phyloP scores from a whole-genome alignment of 1,140 invertebrate genomes.

The Drosophila nigromelanica region DNA sequence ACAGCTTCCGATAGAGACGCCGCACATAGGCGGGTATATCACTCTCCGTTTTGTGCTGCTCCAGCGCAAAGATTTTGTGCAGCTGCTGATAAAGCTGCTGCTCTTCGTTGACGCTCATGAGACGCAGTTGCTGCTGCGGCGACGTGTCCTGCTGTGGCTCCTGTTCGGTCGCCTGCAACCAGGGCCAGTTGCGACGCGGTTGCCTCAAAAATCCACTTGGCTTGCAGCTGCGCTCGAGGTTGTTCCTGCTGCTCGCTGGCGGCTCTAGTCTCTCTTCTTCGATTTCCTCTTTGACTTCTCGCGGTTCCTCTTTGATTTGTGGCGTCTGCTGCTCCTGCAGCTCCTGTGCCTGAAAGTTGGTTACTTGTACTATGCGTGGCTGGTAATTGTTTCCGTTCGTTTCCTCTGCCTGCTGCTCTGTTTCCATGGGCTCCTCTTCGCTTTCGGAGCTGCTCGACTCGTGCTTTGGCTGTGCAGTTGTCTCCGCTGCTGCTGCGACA shows the following conservation, averaged over 20 bases:
- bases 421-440: constrained; percentile 38
- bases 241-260: not conserved
- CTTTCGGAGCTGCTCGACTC: constrained; percentile 28
- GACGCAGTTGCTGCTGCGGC: constrained; percentile 45
- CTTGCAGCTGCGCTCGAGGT: constrained; percentile 45
- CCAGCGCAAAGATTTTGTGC: constrained; percentile 58
- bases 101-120: constrained; percentile 87
- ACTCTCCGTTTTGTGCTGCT: constrained; percentile 39
- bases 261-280: constrained; percentile 11
- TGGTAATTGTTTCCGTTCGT: constrained; percentile 39
- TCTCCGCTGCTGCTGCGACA: constrained; percentile 4
- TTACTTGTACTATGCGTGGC: constrained; percentile 77
- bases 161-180: constrained; percentile 57
- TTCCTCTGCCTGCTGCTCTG: constrained; percentile 17
- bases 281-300: constrained; percentile 39
- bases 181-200: constrained; percentile 70
- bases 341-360: constrained; percentile 68
- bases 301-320: constrained; percentile 51
- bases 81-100: constrained; percentile 85
- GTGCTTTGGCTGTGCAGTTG: not conserved
- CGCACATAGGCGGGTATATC: constrained; percentile 81
- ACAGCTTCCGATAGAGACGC: constrained; percentile 86
- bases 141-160: not conserved
- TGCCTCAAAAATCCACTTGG: constrained; percentile 73
- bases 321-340: not conserved